These are phyloP conservation scores for Halichondria panicea DNA, from an alignment of 37 sponge, comb jelly and placozoan species.

Conservation along the genomic window DNA sequence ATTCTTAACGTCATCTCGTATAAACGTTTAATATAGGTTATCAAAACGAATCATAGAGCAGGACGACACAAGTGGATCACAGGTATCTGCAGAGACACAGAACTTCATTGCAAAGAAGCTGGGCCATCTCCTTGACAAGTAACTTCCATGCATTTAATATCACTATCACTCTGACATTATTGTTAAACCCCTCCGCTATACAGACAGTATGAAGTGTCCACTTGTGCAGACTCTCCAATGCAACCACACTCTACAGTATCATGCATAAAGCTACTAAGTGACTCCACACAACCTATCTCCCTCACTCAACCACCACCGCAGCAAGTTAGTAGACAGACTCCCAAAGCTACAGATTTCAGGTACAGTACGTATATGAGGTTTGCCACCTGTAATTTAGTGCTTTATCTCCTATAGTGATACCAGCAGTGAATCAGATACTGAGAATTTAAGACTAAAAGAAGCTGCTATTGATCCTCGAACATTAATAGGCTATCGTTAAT, in stretches of 20 bases:
- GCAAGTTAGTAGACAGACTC: too few species aligned
- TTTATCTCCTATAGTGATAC: not conserved
- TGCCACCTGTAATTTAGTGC: too few species aligned
- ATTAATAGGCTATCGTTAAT: not conserved
- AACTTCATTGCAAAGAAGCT: constrained; percentile 38
- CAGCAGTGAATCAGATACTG: constrained; percentile 20
- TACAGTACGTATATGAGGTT: too few species aligned
- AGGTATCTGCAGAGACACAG: constrained; percentile 20
- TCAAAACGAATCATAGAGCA: not conserved
- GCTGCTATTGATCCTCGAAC: constrained; percentile 31
- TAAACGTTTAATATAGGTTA: not conserved
- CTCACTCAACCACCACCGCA: too few species aligned
- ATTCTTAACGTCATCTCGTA: not conserved
- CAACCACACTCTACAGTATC: too few species aligned
- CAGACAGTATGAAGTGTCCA: too few species aligned
- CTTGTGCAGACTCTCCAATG: too few species aligned
- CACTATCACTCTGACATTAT: too few species aligned
- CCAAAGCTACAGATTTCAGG: too few species aligned
- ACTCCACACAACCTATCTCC: too few species aligned
- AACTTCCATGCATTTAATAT: not conserved
- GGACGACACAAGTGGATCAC: not conserved
- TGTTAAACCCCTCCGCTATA: too few species aligned
- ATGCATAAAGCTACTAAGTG: too few species aligned
- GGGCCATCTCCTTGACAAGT: constrained; percentile 35
- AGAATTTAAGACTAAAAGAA: constrained; percentile 11